Conservation (phyloP, 2,888 invertebrate species). For the Anoplius nigerrimus region DNA sequence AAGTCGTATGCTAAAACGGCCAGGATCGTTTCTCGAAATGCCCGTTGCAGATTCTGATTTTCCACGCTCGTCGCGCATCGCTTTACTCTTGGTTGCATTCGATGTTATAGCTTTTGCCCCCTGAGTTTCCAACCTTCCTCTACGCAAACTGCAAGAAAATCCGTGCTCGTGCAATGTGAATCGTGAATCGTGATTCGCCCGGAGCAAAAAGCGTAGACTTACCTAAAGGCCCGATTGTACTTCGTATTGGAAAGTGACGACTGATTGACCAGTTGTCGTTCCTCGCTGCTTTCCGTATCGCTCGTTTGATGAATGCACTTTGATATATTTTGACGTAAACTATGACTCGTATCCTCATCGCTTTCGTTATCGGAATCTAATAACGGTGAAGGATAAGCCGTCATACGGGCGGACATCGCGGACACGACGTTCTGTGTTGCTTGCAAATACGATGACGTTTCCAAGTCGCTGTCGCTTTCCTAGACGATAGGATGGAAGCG, state of each 20-base stretch:
- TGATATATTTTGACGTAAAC: constrained; percentile 57
- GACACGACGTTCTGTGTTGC: constrained; percentile 78
- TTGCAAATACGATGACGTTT: constrained; percentile 73
- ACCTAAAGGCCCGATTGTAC: constrained; percentile 61
- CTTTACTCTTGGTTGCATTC: constrained; percentile 74
- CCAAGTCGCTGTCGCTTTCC: constrained; percentile 71
- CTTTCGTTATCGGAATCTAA: constrained; percentile 74
- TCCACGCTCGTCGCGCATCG: constrained; percentile 41
- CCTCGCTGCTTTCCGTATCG: constrained; percentile 67
- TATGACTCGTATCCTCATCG: constrained; percentile 69
- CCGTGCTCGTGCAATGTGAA: not conserved
- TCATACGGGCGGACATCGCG: constrained; percentile 75
- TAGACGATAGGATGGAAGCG: constrained; percentile 28
- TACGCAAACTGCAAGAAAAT: constrained; percentile 76
- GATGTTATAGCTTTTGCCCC: constrained; percentile 75
- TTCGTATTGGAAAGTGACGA: constrained; percentile 54
- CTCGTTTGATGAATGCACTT: constrained; percentile 56
- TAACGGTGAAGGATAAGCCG: constrained; percentile 57
- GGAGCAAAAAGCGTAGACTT: not conserved
- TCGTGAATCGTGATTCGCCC: constrained; percentile 2
- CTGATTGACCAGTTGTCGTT: constrained; percentile 54
- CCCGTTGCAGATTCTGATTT: constrained; percentile 56
- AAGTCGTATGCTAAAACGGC: constrained; percentile 60
- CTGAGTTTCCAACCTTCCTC: constrained; percentile 79
- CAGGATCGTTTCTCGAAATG: constrained; percentile 64